Evolutionary conservation across 2,797 vertebrate species (phyloP).

Genomic region (Manis pentadactyla): DNA sequence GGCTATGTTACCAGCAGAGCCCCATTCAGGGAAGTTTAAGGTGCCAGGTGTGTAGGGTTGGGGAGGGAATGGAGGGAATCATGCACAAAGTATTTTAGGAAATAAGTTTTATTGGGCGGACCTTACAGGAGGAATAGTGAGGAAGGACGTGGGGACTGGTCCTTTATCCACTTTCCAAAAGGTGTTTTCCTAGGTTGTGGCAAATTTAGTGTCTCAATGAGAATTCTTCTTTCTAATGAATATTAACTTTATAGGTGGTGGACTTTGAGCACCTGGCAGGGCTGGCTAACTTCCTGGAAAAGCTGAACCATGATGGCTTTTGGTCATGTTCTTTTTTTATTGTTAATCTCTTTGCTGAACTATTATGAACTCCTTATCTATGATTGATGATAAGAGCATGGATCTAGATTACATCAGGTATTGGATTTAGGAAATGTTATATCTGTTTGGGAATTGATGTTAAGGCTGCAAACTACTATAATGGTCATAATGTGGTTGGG

Average conservation of each 20-base stretch:
- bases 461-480: background rate
- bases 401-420: background rate
- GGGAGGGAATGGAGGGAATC: background rate
- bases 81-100: background rate
- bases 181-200: background rate
- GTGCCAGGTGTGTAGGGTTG: background rate
- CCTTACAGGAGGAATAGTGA: background rate
- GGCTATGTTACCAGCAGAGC: background rate
- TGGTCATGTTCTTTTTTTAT: background rate
- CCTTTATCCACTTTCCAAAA: background rate
- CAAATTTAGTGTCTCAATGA: background rate
- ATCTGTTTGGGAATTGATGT: background rate
- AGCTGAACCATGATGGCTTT: background rate
- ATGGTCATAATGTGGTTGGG: background rate
- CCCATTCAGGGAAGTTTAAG: background rate
- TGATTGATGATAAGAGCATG: background rate
- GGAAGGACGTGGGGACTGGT: background rate
- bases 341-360: background rate
- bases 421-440: background rate
- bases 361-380: background rate
- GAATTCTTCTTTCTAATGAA: background rate
- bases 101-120: background rate
- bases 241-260: background rate
- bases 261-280: background rate
- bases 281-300: background rate